A percentile compares a stretch with the other conserved stretches of the same genome.
These are phyloP conservation scores for Eulacestoma nigropectus DNA, from an alignment of 2,113 vertebrate species.

Conservation along the genomic window DNA sequence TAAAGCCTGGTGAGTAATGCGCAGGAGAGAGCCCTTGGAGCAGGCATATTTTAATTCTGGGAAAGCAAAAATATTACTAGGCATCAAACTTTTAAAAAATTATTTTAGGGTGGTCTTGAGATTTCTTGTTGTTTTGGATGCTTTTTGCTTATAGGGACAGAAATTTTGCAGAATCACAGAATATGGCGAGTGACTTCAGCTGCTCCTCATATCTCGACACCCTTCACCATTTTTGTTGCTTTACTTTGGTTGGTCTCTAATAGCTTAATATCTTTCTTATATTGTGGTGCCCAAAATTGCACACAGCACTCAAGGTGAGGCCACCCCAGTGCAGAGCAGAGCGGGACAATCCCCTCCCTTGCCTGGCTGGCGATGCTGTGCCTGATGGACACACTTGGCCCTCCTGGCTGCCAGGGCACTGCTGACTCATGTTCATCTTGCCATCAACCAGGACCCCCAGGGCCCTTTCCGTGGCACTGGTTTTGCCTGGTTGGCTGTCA, in stretches of 20 bases:
- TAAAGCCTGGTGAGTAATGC: background rate
- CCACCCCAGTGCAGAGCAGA: rapidly evolving
- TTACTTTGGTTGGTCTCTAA: background rate
- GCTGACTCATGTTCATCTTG: rapidly evolving
- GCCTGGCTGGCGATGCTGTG: rapidly evolving
- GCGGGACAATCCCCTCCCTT: background rate
- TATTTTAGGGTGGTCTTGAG: background rate
- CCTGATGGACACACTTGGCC: rapidly evolving
- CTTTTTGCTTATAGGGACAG: background rate
- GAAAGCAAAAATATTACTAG: background rate
- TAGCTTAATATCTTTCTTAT: background rate
- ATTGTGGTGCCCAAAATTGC: background rate
- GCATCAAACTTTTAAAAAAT: background rate
- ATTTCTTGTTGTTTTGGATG: background rate
- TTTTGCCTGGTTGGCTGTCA: background rate
- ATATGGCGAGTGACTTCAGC: background rate
- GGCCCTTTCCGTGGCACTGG: rapidly evolving
- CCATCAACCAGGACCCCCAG: rapidly evolving
- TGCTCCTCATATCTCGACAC: rapidly evolving
- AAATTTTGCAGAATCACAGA: background rate
- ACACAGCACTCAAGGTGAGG: rapidly evolving
- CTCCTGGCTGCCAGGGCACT: background rate
- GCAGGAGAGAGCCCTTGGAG: background rate
- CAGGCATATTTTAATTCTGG: background rate
- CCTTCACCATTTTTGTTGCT: too few species aligned